Percentiles rank a stretch among this genome's conserved stretches.
Evolutionary conservation across 92 coral and sea anemone species (phyloP).

Genomic region (Siderastrea radians): DNA sequence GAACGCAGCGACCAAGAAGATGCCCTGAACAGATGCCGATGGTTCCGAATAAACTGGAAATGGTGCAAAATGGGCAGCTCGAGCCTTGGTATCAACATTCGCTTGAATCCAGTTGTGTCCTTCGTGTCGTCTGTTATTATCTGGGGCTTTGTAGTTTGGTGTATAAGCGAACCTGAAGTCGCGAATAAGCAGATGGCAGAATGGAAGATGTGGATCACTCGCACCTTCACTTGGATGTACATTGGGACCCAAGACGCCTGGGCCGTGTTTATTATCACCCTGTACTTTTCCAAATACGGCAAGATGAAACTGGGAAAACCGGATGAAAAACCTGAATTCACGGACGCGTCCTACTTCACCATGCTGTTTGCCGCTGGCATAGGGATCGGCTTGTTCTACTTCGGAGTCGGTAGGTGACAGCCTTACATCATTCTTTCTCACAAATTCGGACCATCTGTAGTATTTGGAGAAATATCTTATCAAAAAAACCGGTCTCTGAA

Average conservation of each 20-base stretch:
- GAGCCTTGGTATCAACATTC: constrained; percentile 34
- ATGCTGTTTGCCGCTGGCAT: constrained; percentile 97
- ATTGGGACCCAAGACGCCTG: constrained; percentile 90
- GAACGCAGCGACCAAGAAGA: constrained; percentile 34
- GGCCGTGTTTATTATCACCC: constrained; percentile 88
- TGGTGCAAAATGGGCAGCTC: constrained; percentile 56
- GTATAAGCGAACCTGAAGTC: constrained; percentile 70
- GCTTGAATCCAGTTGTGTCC: constrained; percentile 87
- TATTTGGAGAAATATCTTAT: neutral
- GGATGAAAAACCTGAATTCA: constrained; percentile 94
- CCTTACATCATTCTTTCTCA: neutral
- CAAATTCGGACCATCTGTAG: neutral
- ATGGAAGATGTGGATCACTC: constrained; percentile 83
- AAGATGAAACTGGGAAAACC: constrained; percentile 90
- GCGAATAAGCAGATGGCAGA: constrained; percentile 65
- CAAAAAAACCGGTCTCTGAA: neutral
- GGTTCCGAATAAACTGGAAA: constrained; percentile 46
- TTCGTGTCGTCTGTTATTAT: constrained; percentile 77
- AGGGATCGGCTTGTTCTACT: constrained; percentile 93
- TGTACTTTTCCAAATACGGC: constrained; percentile 92
- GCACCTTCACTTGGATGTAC: constrained; percentile 91
- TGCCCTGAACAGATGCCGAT: constrained; percentile 41
- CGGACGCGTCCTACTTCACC: constrained; percentile 92
- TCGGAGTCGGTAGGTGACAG: constrained; percentile 70
- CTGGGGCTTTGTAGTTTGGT: constrained; percentile 89